Conservation (phyloP, 2,113 vertebrate genomes). For the Meriones unguiculatus region DNA sequence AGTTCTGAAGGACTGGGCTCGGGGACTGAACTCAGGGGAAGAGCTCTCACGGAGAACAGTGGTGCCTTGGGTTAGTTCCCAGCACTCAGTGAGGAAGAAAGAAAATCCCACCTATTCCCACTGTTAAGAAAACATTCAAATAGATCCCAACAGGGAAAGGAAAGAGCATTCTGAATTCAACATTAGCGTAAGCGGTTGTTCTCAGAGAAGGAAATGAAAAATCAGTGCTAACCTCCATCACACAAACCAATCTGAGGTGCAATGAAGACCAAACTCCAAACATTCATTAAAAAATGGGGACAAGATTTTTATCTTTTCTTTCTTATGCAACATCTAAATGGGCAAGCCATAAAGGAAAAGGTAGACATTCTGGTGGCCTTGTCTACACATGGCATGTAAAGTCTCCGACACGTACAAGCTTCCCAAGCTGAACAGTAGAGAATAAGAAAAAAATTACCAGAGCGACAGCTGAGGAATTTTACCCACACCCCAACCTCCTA, state of each 20-base stretch:
- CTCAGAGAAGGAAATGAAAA: background rate
- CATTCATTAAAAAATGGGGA: conserved; percentile 18
- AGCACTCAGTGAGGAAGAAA: background rate
- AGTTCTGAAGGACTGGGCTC: background rate
- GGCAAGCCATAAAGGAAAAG: background rate
- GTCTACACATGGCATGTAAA: conserved; percentile 33
- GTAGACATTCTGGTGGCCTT: background rate
- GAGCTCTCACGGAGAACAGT: background rate
- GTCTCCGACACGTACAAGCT: background rate
- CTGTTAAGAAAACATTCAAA: background rate
- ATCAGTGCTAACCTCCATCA: background rate
- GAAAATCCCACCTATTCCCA: background rate
- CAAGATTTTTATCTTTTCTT: conserved; percentile 42
- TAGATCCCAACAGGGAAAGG: background rate
- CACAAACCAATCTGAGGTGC: background rate
- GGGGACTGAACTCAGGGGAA: background rate
- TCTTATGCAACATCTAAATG: conserved; percentile 28
- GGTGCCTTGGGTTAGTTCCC: background rate
- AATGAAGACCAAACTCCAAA: conserved; percentile 41
- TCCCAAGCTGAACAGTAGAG: background rate
- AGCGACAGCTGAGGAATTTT: background rate
- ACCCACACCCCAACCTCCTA: too few species aligned
- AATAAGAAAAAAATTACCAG: background rate
- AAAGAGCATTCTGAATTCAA: background rate
- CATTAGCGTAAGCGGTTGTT: background rate